Base-by-base conservation (phyloP, 2,888 invertebrate species). In the Hyposoter didymator region DNA sequence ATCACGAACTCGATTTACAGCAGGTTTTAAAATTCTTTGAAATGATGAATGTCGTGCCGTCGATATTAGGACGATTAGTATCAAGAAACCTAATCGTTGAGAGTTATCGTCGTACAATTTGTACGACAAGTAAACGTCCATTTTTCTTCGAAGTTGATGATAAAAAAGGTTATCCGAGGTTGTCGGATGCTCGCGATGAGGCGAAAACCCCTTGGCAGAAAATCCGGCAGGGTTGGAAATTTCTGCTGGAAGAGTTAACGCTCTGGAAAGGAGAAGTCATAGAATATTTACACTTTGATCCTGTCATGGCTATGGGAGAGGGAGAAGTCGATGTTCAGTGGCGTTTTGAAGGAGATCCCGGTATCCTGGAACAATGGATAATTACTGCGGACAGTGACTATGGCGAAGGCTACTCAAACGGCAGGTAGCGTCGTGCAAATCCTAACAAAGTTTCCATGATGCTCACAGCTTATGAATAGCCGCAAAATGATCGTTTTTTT, bases 301-400 rank as follows among this genome's bases (percentile, higher is more conserved):
- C 62, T 32, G 47, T 45, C 0, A 12, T 5, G 2, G 0, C 47
- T n/a, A 7, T 66, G 0, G 90, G 95, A 67, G 94, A 96, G 90
- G 96, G 96, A 64, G 97, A 98, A 94, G 96, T 96, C 6, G 97
- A 98, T 90, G 94, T 97, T 47, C 91, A 96, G 1, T 98, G 97
- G 96, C 95, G 95, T 90, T 98, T 98, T 93, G 92, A 94, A 83
- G 95, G 95, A 88, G 94, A 95, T 55, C 94, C 95, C 0, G 94
- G 95, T 32, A 95, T 95, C 0, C 90, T 98, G 4, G 95, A 97
- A 1, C 94, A 96, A 62, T 98, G 97, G 96, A 94, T 96, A 19
- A 95, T 96, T 0, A 97, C 97, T 0, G 94, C 95, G 78, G 99
- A 99, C 92, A 96, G 95, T 84, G 98, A 98, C 93, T 96, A 97